Percentiles rank a stretch among this genome's conserved stretches.
These are phyloP conservation scores for Oligia strigilis DNA, from an alignment of 2,888 invertebrate genomes.

Conservation along the genomic window DNA sequence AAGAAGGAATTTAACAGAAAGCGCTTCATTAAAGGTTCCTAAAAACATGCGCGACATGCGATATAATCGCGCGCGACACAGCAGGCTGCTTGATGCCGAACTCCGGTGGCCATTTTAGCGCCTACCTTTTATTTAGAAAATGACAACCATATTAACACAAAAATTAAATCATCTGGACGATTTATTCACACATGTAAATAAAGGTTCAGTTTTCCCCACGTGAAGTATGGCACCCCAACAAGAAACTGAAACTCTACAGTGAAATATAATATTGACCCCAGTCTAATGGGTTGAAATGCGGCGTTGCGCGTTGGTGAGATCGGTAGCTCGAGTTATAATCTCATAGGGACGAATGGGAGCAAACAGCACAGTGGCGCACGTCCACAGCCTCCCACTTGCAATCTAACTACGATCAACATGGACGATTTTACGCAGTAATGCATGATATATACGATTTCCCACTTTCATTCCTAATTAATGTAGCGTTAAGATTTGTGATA, in stretches of 20 bases:
- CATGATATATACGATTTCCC: constrained; percentile 60
- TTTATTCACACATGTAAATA: background rate
- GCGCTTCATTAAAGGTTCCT: background rate
- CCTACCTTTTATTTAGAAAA: constrained; percentile 4
- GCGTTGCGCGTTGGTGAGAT: constrained; percentile 42
- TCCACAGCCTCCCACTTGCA: constrained; percentile 57
- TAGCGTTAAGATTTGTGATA: constrained; percentile 72
- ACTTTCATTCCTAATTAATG: constrained; percentile 70
- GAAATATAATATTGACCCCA: constrained; percentile 67
- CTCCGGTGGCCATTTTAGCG: too few relatives aligned
- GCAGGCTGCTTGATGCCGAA: too few relatives aligned
- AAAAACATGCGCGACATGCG: too few relatives aligned
- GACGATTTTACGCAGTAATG: constrained; percentile 63
- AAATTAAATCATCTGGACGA: background rate
- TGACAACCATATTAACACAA: background rate
- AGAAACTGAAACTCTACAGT: constrained; percentile 25
- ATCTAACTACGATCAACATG: constrained; percentile 65
- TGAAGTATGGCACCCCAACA: background rate
- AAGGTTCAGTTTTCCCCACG: background rate
- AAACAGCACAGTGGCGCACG: constrained; percentile 66
- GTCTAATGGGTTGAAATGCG: constrained; percentile 65
- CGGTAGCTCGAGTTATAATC: constrained; percentile 58
- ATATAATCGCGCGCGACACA: too few relatives aligned
- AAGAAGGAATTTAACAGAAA: background rate
- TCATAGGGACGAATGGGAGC: constrained; percentile 53